Evolutionary conservation across 2,797 vertebrate genomes (phyloP).

Genomic region (Oryzias dopingdopingensis): DNA sequence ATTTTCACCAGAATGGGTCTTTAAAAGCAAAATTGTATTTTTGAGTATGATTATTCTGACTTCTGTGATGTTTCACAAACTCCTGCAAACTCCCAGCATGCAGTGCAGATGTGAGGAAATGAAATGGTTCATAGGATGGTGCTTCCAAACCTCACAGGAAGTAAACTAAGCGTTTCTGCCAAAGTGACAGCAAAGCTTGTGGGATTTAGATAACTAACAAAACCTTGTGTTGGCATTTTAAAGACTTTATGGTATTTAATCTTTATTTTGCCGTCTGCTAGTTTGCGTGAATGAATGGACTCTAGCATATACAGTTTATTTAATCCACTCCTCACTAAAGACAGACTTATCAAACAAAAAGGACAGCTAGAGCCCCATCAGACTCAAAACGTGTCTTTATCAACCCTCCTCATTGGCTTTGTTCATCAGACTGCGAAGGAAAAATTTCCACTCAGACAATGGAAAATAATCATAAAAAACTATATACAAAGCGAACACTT

Average conservation of each 20-base stretch:
- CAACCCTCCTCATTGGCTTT: constrained; percentile 58
- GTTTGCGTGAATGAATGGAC: constrained; percentile 46
- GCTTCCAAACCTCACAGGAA: constrained; percentile 10
- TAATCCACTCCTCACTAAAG: constrained; percentile 57
- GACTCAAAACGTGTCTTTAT: constrained; percentile 62
- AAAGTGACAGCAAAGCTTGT: constrained; percentile 33
- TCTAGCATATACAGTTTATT: constrained; percentile 36
- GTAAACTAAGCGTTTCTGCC: constrained; percentile 8
- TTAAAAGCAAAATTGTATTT: too few species aligned
- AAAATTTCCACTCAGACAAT: constrained; percentile 58
- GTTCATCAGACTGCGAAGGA: constrained; percentile 47
- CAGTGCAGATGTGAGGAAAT: constrained; percentile 5
- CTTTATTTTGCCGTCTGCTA: constrained; percentile 50
- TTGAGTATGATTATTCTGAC: too few species aligned
- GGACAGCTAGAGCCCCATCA: constrained; percentile 58
- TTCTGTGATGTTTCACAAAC: too few species aligned
- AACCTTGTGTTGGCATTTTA: constrained; percentile 48
- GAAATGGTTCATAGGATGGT: not conserved
- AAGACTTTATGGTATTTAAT: constrained; percentile 43
- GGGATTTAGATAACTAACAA: constrained; percentile 51
- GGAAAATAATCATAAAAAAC: constrained; percentile 49
- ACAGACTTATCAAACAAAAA: constrained; percentile 60
- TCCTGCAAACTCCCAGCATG: too few species aligned
- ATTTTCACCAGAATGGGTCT: too few species aligned
- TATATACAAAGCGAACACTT: constrained; percentile 63